phyloP scores from a whole-genome alignment of 2,113 vertebrate species.

The Gopherus evgoodei region DNA sequence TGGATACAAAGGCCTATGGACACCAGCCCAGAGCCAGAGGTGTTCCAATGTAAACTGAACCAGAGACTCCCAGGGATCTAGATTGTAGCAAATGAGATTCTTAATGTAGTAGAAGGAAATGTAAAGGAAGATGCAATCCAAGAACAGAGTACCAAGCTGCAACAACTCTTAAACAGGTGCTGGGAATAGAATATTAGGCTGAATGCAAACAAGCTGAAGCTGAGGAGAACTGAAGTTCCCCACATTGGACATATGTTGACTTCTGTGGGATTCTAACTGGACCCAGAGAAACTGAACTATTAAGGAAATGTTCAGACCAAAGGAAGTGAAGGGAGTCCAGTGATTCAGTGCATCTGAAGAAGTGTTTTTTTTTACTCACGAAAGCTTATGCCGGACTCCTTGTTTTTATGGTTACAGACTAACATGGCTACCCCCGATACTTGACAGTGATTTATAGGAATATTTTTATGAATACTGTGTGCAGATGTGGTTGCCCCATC shows the following conservation, averaged over 20 bases:
- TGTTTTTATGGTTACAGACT: too few relatives aligned
- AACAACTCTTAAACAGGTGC: background rate
- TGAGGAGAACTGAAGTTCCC: background rate
- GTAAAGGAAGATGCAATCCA: background rate
- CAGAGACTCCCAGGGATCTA: background rate
- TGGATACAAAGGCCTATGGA: background rate
- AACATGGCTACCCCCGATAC: too few relatives aligned
- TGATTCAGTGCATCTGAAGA: background rate
- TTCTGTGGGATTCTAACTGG: background rate
- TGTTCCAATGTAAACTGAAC: background rate
- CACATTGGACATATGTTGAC: background rate
- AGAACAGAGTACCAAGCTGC: background rate
- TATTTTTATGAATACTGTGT: too few relatives aligned
- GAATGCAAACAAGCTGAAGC: background rate
- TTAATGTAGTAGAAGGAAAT: background rate
- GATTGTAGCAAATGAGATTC: background rate
- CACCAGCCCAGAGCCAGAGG: too few relatives aligned
- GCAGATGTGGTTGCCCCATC: too few relatives aligned
- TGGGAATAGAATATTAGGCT: background rate
- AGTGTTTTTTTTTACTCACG: too few relatives aligned
- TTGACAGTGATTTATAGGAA: too few relatives aligned
- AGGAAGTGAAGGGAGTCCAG: background rate
- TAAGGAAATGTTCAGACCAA: background rate
- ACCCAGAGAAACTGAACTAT: background rate
- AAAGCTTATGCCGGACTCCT: too few relatives aligned